Conservation (phyloP, 2,797 vertebrate species). For the Enteromius treurensis region DNA sequence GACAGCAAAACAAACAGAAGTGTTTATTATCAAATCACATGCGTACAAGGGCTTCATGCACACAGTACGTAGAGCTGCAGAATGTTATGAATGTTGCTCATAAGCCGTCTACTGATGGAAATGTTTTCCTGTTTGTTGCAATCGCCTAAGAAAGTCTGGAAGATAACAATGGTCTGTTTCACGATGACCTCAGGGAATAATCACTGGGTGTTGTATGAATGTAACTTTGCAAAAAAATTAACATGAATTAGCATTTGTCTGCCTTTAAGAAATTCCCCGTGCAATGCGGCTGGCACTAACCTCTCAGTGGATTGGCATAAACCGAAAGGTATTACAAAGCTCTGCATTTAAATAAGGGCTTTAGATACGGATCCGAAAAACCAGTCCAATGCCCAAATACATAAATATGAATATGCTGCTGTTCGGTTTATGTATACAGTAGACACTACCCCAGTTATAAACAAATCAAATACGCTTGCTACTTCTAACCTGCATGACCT, state of each 20-base stretch:
- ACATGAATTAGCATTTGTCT: conserved; percentile 43
- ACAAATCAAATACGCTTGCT: not conserved
- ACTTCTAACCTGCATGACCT: conserved; percentile 22
- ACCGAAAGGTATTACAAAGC: conserved; percentile 33
- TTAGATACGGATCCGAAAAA: conserved; percentile 33
- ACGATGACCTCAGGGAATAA: conserved; percentile 15
- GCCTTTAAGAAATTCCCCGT: conserved; percentile 27
- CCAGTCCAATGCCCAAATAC: not conserved
- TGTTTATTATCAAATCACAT: not conserved
- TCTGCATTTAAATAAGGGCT: conserved; percentile 40
- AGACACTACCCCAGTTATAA: conserved; percentile 3
- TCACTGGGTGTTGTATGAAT: conserved; percentile 33
- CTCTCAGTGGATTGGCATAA: conserved; percentile 23
- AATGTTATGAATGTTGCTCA: not conserved
- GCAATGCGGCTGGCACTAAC: conserved; percentile 2
- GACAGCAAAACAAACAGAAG: not conserved
- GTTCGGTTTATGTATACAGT: not conserved
- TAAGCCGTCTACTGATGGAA: not conserved
- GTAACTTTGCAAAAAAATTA: conserved; percentile 31
- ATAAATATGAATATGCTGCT: conserved; percentile 21
- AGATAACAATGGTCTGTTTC: conserved; percentile 31
- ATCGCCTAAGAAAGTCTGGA: not conserved
- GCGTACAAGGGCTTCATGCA: not conserved
- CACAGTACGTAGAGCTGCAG: not conserved
- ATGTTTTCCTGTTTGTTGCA: not conserved